These are phyloP conservation scores for Galerucella calmariensis DNA, from an alignment of 2,888 invertebrate genomes.

Conservation along the genomic window DNA sequence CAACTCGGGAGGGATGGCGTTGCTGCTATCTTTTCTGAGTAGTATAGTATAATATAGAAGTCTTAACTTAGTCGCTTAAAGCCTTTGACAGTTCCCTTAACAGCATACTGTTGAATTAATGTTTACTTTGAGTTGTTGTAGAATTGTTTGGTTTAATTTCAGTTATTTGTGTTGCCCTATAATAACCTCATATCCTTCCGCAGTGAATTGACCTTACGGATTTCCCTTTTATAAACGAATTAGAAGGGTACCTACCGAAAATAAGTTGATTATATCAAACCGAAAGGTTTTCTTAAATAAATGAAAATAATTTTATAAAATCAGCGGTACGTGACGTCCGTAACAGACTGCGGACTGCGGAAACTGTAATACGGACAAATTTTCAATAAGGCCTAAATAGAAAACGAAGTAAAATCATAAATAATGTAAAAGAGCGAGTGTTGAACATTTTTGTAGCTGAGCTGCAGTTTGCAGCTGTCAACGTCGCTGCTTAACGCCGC, in stretches of 20 bases:
- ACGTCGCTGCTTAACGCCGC: conserved; percentile 13
- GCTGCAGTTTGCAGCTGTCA: conserved; percentile 21
- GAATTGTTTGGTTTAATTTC: too few species aligned
- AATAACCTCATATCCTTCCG: neutral
- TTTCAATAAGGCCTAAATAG: conserved; percentile 11
- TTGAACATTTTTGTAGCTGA: conserved; percentile 16
- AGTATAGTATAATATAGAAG: too few species aligned
- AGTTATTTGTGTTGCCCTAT: neutral
- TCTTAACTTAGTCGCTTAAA: too few species aligned
- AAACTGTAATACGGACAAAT: neutral
- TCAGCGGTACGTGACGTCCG: conserved; percentile 4
- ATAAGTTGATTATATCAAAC: conserved; percentile 10
- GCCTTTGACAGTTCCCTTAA: too few species aligned
- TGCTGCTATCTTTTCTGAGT: too few species aligned
- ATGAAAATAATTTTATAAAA: conserved; percentile 11
- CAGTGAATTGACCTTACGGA: neutral
- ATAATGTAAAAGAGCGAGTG: conserved; percentile 30
- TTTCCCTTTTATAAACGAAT: conserved; percentile 11
- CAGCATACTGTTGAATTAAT: too few species aligned
- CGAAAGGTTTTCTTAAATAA: conserved; percentile 13
- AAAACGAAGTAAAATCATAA: conserved; percentile 23
- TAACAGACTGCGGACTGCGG: neutral
- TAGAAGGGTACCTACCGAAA: neutral
- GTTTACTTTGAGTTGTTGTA: too few species aligned
- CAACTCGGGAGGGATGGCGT: too few species aligned